A percentile compares a stretch with the other conserved stretches of the same genome.
Evolutionary conservation across 1,140 invertebrate genomes (phyloP).

Genomic region (Sarcophaga peregrina): DNA sequence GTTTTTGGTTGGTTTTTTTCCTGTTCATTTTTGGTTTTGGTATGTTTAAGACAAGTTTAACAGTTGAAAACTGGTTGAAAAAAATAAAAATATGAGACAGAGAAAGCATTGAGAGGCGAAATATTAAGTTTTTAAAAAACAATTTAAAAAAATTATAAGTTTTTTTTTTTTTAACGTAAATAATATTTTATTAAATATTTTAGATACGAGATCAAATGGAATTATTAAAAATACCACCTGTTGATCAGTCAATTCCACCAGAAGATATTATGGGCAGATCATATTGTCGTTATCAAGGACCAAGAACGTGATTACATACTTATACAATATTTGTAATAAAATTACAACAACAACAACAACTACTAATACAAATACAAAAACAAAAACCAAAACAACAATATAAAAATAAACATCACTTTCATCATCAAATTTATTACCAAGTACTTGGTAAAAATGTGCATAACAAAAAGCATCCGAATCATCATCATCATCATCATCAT

Average conservation of each 20-base stretch:
- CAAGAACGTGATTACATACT: conserved; percentile 62
- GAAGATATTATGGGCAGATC: conserved; percentile 67
- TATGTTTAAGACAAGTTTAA: conserved; percentile 24
- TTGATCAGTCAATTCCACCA: conserved; percentile 66
- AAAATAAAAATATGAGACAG: neutral
- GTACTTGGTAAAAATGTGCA: too few species aligned
- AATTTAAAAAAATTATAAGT: neutral
- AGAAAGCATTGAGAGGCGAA: neutral
- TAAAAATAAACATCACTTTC: neutral
- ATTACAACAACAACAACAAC: neutral
- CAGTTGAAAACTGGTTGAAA: neutral
- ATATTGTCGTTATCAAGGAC: conserved; percentile 66
- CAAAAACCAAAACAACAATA: neutral
- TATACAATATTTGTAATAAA: neutral
- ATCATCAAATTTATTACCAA: neutral
- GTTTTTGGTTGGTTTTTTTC: neutral
- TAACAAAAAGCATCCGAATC: too few species aligned
- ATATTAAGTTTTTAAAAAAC: neutral
- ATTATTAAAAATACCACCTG: conserved; percentile 59
- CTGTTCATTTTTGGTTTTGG: neutral
- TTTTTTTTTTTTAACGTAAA: neutral
- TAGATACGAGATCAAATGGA: conserved; percentile 64
- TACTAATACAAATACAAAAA: neutral
- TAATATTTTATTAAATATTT: neutral
- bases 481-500: neutral